A percentile compares a stretch with the other conserved stretches of the same genome.
Conservation (phyloP, 2,888 invertebrate species). For the Oeneis ivallda region DNA sequence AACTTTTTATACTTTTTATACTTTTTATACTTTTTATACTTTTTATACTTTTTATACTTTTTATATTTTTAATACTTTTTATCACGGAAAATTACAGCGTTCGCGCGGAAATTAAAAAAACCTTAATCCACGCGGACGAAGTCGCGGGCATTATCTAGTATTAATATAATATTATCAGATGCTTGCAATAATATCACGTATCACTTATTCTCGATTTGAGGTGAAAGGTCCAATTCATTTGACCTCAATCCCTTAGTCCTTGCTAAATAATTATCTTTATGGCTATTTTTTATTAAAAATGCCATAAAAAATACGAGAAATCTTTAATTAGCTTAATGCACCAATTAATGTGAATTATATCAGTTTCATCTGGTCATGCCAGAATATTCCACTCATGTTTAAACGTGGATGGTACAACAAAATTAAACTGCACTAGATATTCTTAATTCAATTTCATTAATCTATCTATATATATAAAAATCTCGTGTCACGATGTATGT, state of each 20-base stretch:
- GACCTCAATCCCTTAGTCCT: constrained; percentile 49
- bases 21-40: no score
- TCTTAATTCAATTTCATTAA: constrained; percentile 9
- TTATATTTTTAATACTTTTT: no score
- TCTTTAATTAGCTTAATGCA: constrained; percentile 44
- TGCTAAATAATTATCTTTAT: constrained; percentile 7
- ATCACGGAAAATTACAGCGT: no score
- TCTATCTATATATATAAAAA: not conserved
- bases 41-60: no score
- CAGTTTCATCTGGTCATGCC: constrained; percentile 22
- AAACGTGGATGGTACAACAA: not conserved
- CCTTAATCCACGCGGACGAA: no score
- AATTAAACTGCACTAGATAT: not conserved
- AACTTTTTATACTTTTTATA: no score
- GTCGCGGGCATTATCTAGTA: not conserved
- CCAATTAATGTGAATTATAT: constrained; percentile 34
- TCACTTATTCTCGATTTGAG: constrained; percentile 42
- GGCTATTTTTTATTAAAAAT: constrained; percentile 42
- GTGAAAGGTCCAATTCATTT: constrained; percentile 48
- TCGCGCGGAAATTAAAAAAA: no score
- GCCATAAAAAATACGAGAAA: constrained; percentile 45
- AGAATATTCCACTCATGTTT: constrained; percentile 18
- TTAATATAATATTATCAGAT: not conserved
- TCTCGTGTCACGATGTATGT: no score
- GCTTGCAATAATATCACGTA: constrained; percentile 8